Evolutionary conservation across 2,113 vertebrate genomes (phyloP).

Genomic region (Elaphurus davidianus): DNA sequence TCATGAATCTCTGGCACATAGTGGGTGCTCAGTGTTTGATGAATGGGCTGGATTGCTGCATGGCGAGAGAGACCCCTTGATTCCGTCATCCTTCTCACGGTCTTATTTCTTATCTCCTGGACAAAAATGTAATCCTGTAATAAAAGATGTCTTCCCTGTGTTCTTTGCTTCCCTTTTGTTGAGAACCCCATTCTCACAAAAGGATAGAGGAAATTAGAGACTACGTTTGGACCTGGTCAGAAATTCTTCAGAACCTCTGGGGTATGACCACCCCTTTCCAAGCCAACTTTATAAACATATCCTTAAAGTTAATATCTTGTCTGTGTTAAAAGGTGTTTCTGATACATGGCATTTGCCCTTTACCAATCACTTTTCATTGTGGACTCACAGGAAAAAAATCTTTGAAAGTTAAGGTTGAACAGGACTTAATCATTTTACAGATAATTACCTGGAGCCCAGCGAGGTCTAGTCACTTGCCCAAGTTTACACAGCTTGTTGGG

Average conservation of each 20-base stretch:
- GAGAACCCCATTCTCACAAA: background rate
- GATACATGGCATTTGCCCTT: background rate
- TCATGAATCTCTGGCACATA: background rate
- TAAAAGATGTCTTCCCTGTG: background rate
- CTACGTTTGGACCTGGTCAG: background rate
- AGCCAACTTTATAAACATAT: background rate
- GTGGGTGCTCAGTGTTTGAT: background rate
- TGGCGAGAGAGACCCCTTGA: background rate
- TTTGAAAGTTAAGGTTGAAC: background rate
- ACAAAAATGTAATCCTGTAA: background rate
- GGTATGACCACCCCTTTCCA: background rate
- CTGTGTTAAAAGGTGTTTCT: background rate
- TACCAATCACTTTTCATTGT: background rate
- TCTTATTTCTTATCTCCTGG: constrained; percentile 22
- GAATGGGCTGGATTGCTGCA: background rate
- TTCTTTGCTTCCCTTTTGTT: background rate
- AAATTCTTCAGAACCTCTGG: background rate
- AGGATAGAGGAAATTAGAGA: background rate
- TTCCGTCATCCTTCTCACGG: background rate
- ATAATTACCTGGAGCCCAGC: background rate
- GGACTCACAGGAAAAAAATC: background rate
- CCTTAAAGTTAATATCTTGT: background rate
- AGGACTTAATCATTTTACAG: background rate
- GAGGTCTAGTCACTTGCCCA: background rate
- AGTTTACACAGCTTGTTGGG: background rate